These are phyloP conservation scores for Cabera pusaria DNA, from an alignment of 2,888 invertebrate genomes.

Conservation along the genomic window DNA sequence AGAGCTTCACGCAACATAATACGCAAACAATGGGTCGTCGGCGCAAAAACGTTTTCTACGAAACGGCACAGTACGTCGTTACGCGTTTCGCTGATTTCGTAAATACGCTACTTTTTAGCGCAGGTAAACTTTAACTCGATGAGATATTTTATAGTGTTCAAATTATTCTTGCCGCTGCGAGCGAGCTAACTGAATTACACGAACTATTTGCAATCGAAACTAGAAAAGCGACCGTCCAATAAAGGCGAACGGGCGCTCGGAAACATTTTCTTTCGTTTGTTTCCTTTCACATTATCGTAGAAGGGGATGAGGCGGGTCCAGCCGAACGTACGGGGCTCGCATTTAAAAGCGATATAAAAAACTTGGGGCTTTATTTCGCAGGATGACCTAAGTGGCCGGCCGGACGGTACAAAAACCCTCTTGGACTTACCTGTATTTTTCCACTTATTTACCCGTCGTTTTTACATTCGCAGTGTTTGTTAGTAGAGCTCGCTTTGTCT, in stretches of 20 bases:
- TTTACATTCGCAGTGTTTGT: constrained; percentile 80
- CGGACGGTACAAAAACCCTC: constrained; percentile 79
- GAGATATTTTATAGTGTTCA: constrained; percentile 52
- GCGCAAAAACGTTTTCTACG: constrained; percentile 52
- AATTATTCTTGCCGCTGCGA: constrained; percentile 53
- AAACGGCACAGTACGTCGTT: constrained; percentile 52
- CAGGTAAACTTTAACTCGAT: constrained; percentile 48
- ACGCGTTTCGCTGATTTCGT: constrained; percentile 60
- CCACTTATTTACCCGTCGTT: constrained; percentile 82
- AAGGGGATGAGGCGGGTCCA: constrained; percentile 71
- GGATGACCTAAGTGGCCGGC: constrained; percentile 83
- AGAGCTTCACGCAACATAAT: constrained; percentile 61
- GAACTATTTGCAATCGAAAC: constrained; percentile 81
- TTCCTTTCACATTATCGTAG: constrained; percentile 78
- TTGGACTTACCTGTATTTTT: constrained; percentile 83
- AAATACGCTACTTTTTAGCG: constrained; percentile 49
- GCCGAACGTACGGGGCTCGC: constrained; percentile 72
- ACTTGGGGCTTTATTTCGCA: constrained; percentile 79
- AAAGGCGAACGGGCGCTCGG: constrained; percentile 73
- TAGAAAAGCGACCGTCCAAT: constrained; percentile 71
- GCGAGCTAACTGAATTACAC: constrained; percentile 73
- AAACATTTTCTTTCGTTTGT: constrained; percentile 82
- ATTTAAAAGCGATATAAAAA: constrained; percentile 83
- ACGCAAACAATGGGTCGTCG: constrained; percentile 53
- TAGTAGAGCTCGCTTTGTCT: constrained; percentile 76